phyloP scores from a whole-genome alignment of 2,888 invertebrate genomes.

The Diarsia rubi region DNA sequence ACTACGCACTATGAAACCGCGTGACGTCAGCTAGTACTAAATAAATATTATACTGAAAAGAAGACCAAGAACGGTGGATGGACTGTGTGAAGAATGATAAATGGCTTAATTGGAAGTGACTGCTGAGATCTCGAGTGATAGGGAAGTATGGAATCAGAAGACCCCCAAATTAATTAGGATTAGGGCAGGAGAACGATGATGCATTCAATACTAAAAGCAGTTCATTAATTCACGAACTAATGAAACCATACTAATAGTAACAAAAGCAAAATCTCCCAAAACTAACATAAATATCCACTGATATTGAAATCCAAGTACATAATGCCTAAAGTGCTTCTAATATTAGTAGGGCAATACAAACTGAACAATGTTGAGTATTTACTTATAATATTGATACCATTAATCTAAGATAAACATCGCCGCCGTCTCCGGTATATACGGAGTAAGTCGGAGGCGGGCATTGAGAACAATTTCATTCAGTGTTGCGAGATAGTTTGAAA shows the following conservation, averaged over 20 bases:
- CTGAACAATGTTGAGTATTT: constrained; percentile 63
- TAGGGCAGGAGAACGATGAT: no score
- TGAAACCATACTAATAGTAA: not conserved
- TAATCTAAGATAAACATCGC: constrained; percentile 61
- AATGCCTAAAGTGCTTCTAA: constrained; percentile 56
- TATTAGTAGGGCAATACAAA: constrained; percentile 53
- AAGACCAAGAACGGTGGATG: no score
- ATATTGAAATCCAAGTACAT: constrained; percentile 49
- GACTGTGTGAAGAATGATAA: no score
- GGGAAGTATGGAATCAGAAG: no score
- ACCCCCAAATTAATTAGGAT: no score
- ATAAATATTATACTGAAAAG: no score
- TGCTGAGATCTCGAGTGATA: no score
- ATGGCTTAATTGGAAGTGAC: no score
- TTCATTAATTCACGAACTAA: not conserved
- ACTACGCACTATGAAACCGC: no score
- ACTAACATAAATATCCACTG: constrained; percentile 15
- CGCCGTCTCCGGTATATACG: constrained; percentile 42
- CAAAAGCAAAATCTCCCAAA: constrained; percentile 5
- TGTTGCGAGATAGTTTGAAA: constrained; percentile 26
- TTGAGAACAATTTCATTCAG: constrained; percentile 53
- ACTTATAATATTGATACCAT: constrained; percentile 64
- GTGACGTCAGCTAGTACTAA: no score
- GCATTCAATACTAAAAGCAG: not conserved
- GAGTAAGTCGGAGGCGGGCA: constrained; percentile 26